Evolutionary conservation across 2,797 vertebrate species (phyloP).

Genomic region (Pipistrellus nathusii): DNA sequence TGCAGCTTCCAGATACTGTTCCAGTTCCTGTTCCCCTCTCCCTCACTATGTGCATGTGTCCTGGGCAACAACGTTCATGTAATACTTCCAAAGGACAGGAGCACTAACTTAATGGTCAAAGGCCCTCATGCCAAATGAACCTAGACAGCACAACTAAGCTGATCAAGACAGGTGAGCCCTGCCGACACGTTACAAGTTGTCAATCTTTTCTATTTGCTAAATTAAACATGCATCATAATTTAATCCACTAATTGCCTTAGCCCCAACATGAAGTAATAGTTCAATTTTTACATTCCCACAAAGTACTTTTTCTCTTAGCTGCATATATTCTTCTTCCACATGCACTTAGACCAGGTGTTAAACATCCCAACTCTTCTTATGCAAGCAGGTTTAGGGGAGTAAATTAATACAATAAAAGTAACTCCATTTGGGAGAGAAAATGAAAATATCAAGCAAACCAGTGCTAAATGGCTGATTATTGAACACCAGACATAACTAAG

Average conservation of each 20-base stretch:
- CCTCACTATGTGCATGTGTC: not conserved
- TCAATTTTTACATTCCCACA: conserved; percentile 65
- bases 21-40: not conserved
- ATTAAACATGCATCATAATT: conserved; percentile 24
- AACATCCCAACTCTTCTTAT: conserved; percentile 78
- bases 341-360: conserved; percentile 64
- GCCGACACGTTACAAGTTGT: not conserved
- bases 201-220: not conserved
- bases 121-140: not conserved
- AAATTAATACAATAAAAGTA: conserved; percentile 64
- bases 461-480: conserved; percentile 46
- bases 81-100: not conserved
- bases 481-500: conserved; percentile 41
- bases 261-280: not conserved
- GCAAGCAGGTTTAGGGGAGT: conserved; percentile 67
- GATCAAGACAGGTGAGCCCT: not conserved
- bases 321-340: conserved; percentile 73
- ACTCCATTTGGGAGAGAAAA: conserved; percentile 70
- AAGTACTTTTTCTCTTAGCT: conserved; percentile 71
- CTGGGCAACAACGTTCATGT: not conserved
- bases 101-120: not conserved
- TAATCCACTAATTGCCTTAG: conserved; percentile 36
- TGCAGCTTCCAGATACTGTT: not conserved
- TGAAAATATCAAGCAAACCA: conserved; percentile 60
- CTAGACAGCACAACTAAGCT: not conserved